phyloP scores from a whole-genome alignment of 1,140 invertebrate genomes.

The Hormaphis cornu region DNA sequence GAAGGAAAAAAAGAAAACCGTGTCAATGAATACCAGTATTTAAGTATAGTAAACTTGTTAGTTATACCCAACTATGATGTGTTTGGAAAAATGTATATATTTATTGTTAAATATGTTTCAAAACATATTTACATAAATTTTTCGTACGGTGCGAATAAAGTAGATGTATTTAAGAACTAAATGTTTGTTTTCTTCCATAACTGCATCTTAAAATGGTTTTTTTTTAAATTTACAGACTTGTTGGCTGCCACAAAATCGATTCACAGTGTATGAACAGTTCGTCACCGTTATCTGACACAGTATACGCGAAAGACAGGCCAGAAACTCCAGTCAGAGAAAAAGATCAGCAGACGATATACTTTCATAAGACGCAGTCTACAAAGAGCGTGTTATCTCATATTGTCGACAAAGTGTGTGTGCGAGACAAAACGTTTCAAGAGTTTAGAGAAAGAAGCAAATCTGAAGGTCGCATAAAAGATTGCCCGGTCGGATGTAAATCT shows the following conservation, averaged over 20 bases:
- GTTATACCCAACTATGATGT: no score
- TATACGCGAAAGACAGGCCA: conserved; percentile 4
- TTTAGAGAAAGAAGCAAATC: conserved; percentile 34
- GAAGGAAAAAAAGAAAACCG: no score
- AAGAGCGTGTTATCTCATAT: conserved; percentile 16
- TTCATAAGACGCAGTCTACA: conserved; percentile 17
- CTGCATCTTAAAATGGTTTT: not conserved
- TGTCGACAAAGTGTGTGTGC: not conserved
- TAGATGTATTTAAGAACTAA: no score
- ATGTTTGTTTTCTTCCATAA: no score
- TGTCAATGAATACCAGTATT: no score
- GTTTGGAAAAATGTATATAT: no score
- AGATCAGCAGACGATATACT: conserved; percentile 21
- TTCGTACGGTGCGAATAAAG: no score
- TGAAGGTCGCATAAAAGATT: conserved; percentile 33
- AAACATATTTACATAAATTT: no score
- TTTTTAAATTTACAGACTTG: conserved; percentile 14
- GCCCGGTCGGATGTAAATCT: conserved; percentile 1
- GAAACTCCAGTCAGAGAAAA: conserved; percentile 23
- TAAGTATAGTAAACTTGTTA: no score
- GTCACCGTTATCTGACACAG: not conserved
- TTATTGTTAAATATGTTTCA: no score
- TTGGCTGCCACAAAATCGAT: conserved; percentile 23
- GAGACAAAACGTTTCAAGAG: conserved; percentile 15
- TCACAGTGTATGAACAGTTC: conserved; percentile 22